These are phyloP conservation scores for Cirrhinus mrigala DNA, from an alignment of 2,797 vertebrate species.

Conservation along the genomic window DNA sequence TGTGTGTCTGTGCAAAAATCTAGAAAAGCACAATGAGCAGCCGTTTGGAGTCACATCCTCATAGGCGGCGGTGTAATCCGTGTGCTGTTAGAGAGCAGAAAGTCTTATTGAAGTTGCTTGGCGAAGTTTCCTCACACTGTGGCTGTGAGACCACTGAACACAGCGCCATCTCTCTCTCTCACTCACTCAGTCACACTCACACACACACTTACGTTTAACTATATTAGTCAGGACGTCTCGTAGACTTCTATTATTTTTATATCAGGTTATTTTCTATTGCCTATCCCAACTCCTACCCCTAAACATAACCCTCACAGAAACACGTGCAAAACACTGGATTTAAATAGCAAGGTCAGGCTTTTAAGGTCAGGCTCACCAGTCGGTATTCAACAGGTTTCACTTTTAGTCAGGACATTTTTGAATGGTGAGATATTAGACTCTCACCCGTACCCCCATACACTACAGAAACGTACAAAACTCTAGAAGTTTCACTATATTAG, in stretches of 20 bases:
- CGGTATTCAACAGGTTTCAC: neutral
- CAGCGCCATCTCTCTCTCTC: slow-evolving; percentile 79
- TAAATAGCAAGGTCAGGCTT: neutral
- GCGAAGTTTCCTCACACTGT: slow-evolving; percentile 78
- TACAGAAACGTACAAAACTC: neutral
- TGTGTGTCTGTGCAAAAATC: slow-evolving; percentile 40
- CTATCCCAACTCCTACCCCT: neutral
- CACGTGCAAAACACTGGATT: neutral
- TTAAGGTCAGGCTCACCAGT: neutral
- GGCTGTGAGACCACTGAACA: slow-evolving; percentile 79
- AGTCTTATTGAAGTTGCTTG: slow-evolving; percentile 60
- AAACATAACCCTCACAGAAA: neutral
- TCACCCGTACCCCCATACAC: neutral
- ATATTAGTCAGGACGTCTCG: slow-evolving; percentile 44
- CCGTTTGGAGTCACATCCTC: slow-evolving; percentile 45
- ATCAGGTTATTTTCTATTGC: slow-evolving; percentile 50
- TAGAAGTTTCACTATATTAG: no score
- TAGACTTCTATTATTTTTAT: neutral
- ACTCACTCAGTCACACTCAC: neutral
- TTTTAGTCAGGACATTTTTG: neutral
- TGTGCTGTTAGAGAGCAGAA: slow-evolving; percentile 61
- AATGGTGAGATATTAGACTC: neutral
- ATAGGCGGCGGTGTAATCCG: slow-evolving; percentile 60
- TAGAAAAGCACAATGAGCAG: slow-evolving; percentile 54
- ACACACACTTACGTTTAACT: slow-evolving; percentile 52